phyloP scores from a whole-genome alignment of 2,888 invertebrate genomes.

The Spialia ferax region DNA sequence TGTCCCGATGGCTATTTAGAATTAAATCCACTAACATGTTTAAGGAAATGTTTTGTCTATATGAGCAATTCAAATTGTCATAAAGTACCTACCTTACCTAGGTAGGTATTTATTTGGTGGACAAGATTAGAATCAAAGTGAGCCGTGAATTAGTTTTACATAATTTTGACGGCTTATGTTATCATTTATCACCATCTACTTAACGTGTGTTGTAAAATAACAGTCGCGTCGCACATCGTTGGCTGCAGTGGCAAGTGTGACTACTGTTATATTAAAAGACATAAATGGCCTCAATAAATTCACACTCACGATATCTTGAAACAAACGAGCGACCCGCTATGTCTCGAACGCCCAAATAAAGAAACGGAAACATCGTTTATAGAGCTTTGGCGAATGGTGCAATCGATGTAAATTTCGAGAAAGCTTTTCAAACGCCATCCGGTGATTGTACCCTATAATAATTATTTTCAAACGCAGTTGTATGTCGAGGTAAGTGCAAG shows the following conservation, averaged over 20 bases:
- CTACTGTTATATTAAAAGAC: constrained; percentile 17
- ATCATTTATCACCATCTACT: neutral
- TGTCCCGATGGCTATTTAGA: neutral
- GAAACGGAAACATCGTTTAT: neutral
- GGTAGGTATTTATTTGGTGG: constrained; percentile 3
- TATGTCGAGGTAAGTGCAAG: constrained; percentile 46
- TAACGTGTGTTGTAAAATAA: constrained; percentile 12
- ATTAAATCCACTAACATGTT: constrained; percentile 2
- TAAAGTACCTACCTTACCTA: too few relatives aligned
- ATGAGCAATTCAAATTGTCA: neutral
- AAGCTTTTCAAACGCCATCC: constrained; percentile 27
- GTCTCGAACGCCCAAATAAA: constrained; percentile 25
- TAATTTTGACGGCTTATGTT: too few relatives aligned
- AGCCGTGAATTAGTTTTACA: neutral
- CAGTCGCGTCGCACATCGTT: constrained; percentile 20
- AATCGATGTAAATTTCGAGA: constrained; percentile 33
- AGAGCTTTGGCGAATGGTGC: constrained; percentile 36
- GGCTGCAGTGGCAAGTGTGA: constrained; percentile 6
- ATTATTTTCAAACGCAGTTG: constrained; percentile 48
- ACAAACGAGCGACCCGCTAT: constrained; percentile 33
- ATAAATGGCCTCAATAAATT: constrained; percentile 16
- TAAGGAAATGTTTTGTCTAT: neutral
- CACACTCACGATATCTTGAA: neutral
- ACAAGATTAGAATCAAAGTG: neutral
- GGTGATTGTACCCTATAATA: constrained; percentile 41